These are phyloP conservation scores for Amyelois transitella DNA, from an alignment of 1,140 invertebrate genomes.

Conservation along the genomic window DNA sequence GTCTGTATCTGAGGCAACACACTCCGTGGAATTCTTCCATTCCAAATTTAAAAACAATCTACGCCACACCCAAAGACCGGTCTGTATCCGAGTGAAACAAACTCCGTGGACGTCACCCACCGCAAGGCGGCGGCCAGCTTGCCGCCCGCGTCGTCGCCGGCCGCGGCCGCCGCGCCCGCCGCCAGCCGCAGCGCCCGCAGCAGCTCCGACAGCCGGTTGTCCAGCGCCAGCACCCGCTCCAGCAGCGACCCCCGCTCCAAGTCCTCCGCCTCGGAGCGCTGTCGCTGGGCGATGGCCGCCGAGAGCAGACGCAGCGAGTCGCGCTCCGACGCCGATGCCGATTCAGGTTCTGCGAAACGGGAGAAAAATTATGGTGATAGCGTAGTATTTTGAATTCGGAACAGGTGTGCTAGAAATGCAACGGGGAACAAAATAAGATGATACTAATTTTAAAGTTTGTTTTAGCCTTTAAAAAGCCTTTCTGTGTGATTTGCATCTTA, in stretches of 20 bases:
- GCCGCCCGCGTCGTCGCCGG: slow-evolving; percentile 10
- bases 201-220: slow-evolving; percentile 83
- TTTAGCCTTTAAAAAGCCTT: no score
- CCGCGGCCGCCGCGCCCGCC: slow-evolving; percentile 23
- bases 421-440: no score
- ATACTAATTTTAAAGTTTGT: no score
- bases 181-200: slow-evolving; percentile 82
- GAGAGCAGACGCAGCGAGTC: slow-evolving; percentile 81
- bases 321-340: slow-evolving; percentile 61
- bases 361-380: no score
- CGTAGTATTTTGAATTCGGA: no score
- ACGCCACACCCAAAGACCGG: no score
- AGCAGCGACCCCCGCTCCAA: slow-evolving; percentile 45
- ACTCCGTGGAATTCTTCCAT: no score
- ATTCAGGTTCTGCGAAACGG: slow-evolving; percentile 31
- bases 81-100: no score
- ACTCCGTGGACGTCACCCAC: slow-evolving; percentile 9
- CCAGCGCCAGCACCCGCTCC: slow-evolving; percentile 42
- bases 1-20: no score
- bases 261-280: slow-evolving; percentile 75
- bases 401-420: no score
- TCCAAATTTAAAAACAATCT: no score
- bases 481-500: no score
- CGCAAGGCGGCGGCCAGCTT: slow-evolving; percentile 26
- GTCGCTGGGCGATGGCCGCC: slow-evolving; percentile 77